These are phyloP conservation scores for Coleophora flavipennella DNA, from an alignment of 2,888 invertebrate species.

Conservation along the genomic window DNA sequence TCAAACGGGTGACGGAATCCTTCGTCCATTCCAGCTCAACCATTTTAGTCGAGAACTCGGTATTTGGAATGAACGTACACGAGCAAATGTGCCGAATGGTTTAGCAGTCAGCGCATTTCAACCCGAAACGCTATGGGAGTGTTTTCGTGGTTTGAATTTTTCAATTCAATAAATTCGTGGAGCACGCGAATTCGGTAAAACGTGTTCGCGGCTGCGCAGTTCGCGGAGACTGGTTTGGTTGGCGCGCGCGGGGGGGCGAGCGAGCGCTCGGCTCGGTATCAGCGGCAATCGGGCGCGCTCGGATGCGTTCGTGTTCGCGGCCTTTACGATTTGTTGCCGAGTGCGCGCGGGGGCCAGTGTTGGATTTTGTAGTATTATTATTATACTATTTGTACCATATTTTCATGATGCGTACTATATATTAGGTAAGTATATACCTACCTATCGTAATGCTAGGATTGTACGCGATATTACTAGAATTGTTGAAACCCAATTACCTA, in stretches of 20 bases:
- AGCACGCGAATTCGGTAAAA: slow-evolving; percentile 19
- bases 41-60: slow-evolving; percentile 23
- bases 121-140: too few relatives aligned
- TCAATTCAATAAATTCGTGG: slow-evolving; percentile 2
- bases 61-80: too few relatives aligned
- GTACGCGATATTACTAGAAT: too few relatives aligned
- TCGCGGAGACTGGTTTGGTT: slow-evolving; percentile 7
- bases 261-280: slow-evolving; percentile 22
- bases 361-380: too few relatives aligned
- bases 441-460: too few relatives aligned
- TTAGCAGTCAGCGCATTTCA: background rate
- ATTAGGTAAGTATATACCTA: too few relatives aligned
- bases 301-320: background rate
- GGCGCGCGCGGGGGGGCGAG: slow-evolving; percentile 10
- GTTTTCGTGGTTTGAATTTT: background rate
- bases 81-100: too few relatives aligned
- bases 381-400: too few relatives aligned
- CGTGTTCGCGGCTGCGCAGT: slow-evolving; percentile 36
- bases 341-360: too few relatives aligned
- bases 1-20: slow-evolving; percentile 34
- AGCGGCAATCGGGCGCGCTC: slow-evolving; percentile 20
- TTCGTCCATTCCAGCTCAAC: slow-evolving; percentile 47
- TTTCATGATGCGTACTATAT: too few relatives aligned
- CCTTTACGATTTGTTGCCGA: background rate
- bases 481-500: too few relatives aligned